Evolutionary conservation across 2,113 vertebrate species (phyloP), one percentile per base, ranked within the genome.

Genomic region (Sprattus sprattus): DNA sequence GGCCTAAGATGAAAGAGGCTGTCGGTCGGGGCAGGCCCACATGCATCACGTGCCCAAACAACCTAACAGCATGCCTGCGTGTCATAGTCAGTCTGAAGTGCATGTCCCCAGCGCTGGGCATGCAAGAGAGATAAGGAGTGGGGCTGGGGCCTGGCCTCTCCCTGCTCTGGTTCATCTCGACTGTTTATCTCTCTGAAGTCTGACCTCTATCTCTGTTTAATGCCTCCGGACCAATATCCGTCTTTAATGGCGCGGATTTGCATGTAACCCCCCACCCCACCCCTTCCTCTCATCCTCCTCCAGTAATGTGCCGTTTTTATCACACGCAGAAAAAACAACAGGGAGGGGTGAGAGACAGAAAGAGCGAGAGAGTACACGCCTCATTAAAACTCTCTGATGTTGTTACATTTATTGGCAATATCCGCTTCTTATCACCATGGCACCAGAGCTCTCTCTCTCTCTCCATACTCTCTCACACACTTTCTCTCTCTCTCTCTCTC

Each of bases 381-480:
- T 89, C 87, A 87, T 90, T 91, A 89, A 83, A 89, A 88, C 32
- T n/a, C 84, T 85, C 83, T 83, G 82, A 88, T 84, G 84, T 90
- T 84, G 88, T 89, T 88, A 90, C 67, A 83, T 88, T 89, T 89
- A 90, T 88, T 90, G 87, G 84, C 86, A 87, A 90, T 91, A 90
- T 91, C 85, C 88, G 57, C 85, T 86, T 45, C 83, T 89, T 91
- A 89, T 87, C 87, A 83, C 87, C 47, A 80, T 8, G 4, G 83
- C 85, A 88, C 45, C 22, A 78, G 49, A 82, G 39, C 78, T 50
- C 60, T 84, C 18, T 85, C 71, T 84, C 54, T 32, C 18, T 52
- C 47, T 18, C 4, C n/a, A 20, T 82, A 22, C 15, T 71, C 45
- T 18, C 20, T 47, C 25, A 47, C 22, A 46, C 64, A 22, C 64